These are phyloP conservation scores for Phymatocera aterrima DNA, from an alignment of 2,888 invertebrate genomes.

Conservation along the genomic window DNA sequence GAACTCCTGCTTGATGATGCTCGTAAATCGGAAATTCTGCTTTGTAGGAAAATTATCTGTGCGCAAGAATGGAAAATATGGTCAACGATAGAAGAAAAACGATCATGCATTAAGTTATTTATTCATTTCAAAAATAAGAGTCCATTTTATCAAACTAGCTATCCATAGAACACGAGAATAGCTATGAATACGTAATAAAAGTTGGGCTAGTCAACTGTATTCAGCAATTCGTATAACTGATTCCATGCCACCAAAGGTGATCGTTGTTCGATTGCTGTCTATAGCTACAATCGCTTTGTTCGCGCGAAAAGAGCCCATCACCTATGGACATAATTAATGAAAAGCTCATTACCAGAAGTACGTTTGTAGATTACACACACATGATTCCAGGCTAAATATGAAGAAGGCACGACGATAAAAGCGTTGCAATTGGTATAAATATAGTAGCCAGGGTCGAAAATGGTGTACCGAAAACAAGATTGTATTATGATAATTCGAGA, in stretches of 20 bases:
- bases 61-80: not conserved
- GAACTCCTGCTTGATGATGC: not conserved
- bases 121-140: not conserved
- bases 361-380: not conserved
- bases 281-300: slow-evolving; percentile 66
- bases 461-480: too few relatives aligned
- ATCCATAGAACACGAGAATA: not conserved
- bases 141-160: not conserved
- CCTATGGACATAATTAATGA: slow-evolving; percentile 54
- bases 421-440: too few relatives aligned
- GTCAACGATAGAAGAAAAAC: not conserved
- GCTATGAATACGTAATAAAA: not conserved
- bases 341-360: too few relatives aligned
- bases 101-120: not conserved
- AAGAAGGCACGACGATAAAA: slow-evolving; percentile 8
- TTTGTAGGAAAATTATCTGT: not conserved
- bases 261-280: slow-evolving; percentile 61
- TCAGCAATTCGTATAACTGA: slow-evolving; percentile 61
- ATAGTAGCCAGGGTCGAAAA: too few relatives aligned
- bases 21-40: not conserved
- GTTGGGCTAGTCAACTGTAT: slow-evolving; percentile 53
- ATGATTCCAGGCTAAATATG: not conserved
- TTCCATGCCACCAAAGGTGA: slow-evolving; percentile 71
- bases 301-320: slow-evolving; percentile 61
- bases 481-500: not conserved